Evolutionary conservation across 92 coral and sea anemone genomes (phyloP).

Genomic region (Scolanthus callimorphus): DNA sequence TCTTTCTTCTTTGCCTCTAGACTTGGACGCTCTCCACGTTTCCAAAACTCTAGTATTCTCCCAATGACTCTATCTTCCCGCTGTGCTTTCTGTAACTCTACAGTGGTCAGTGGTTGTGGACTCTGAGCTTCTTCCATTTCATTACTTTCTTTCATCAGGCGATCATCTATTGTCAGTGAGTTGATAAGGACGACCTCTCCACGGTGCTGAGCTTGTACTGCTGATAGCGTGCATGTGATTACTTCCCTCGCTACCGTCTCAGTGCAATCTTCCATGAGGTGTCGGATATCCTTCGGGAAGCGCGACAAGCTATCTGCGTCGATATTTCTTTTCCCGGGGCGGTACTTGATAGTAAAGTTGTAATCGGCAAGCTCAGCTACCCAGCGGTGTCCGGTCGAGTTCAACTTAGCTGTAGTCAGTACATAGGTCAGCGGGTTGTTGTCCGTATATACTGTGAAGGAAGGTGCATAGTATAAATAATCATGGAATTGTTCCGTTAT

Average conservation of each 20-base stretch:
- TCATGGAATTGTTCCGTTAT: slow-evolving; percentile 33
- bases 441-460: slow-evolving; percentile 29
- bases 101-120: slow-evolving; percentile 22
- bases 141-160: not conserved
- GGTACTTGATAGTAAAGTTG: slow-evolving; percentile 41
- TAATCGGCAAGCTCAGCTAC: slow-evolving; percentile 43
- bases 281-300: slow-evolving; percentile 5
- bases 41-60: slow-evolving; percentile 13
- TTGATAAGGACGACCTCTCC: slow-evolving; percentile 36
- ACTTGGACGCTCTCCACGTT: slow-evolving; percentile 18
- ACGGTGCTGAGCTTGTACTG: slow-evolving; percentile 28
- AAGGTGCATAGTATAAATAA: slow-evolving; percentile 28
- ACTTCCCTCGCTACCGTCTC: slow-evolving; percentile 21
- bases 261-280: slow-evolving; percentile 27
- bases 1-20: slow-evolving; percentile 17
- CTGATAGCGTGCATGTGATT: slow-evolving; percentile 20
- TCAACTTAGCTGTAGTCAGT: slow-evolving; percentile 35
- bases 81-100: slow-evolving; percentile 31
- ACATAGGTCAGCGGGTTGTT: slow-evolving; percentile 41
- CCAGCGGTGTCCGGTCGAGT: slow-evolving; percentile 43
- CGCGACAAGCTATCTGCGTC: slow-evolving; percentile 38
- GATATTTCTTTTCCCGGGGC: slow-evolving; percentile 22
- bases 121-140: not conserved
- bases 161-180: slow-evolving; percentile 9
- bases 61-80: slow-evolving; percentile 22